Base-by-base conservation (phyloP, 2,888 invertebrate genomes). In the Agrotis segetum region DNA sequence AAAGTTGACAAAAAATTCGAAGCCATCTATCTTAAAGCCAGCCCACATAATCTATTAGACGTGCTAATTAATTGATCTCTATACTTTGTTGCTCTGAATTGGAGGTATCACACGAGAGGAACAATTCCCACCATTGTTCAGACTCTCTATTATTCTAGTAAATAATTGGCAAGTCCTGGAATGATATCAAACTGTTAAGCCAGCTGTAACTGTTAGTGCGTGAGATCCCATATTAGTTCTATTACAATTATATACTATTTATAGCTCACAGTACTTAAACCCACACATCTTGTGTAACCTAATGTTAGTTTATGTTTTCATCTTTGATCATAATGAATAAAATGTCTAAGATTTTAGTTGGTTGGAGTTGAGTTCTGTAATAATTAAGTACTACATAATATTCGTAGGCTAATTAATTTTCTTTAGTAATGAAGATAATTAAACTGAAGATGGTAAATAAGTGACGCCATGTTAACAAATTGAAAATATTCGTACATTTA, bases 1-100 rank as follows among this genome's bases (percentile, higher is more conserved):
- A 11, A 40, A 11, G 11, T 40, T 4, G 6, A 62, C 47, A 47
- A 58, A 59, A 13, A 29, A 21, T 62, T 44, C 3, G 24, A 34
- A 60, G 34, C 24, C 63, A 79, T 82, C 66, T 9, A 69, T 83
- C 76, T 77, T 67, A 50, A 55, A 79, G 52, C 61, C 56, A 62
- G 67, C 63, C 63, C 44, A 63, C 49, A 61, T 65, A 68, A n/a
- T 72, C 74, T 71, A 67, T 81, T 80, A 69, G 63, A 73, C 67
- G 67, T 56, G 62, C 65, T 80, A 83, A 83, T 80, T 74, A 80
- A 83, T 83, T 74, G 74, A 82, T 83, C 69, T 75, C 67, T 73
- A 76, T 72, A 79, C 70, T 83, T 84, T 69, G 80, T 72, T 82
- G 67, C 64, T 69, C 58, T 67, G 73, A 74, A 84, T 74, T 71